These are phyloP conservation scores for Acropora yongei DNA, from an alignment of 64 coral and sea anemone species.

Conservation along the genomic window DNA sequence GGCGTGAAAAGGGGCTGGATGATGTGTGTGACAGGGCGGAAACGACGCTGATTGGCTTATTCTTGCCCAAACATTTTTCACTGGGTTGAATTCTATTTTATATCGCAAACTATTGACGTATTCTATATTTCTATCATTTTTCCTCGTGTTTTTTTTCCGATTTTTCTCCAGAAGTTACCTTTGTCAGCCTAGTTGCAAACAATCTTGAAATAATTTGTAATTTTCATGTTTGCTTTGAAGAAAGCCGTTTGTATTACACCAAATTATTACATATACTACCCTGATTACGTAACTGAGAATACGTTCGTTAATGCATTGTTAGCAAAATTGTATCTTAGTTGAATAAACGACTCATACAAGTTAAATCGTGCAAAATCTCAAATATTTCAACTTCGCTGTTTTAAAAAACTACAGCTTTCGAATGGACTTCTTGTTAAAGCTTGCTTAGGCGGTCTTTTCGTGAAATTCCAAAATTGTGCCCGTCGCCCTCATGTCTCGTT, in stretches of 20 bases:
- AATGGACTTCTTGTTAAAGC: neutral
- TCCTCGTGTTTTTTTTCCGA: neutral
- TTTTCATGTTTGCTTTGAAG: neutral
- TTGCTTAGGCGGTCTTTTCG: too few relatives aligned
- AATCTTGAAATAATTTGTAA: neutral
- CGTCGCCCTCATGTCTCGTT: neutral
- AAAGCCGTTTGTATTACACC: neutral
- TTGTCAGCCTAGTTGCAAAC: neutral
- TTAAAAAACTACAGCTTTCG: neutral
- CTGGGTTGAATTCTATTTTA: neutral
- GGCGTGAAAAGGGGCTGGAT: slow-evolving; percentile 1
- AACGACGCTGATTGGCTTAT: neutral
- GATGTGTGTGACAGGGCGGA: neutral
- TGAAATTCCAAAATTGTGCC: neutral
- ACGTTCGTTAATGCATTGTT: neutral
- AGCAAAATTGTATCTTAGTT: neutral
- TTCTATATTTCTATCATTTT: neutral
- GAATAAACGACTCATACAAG: too few relatives aligned
- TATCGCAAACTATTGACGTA: neutral
- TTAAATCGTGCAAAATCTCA: neutral
- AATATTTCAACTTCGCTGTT: neutral
- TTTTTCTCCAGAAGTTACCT: neutral
- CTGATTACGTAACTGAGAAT: neutral
- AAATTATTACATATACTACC: neutral
- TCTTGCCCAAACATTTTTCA: neutral